Percentiles rank a stretch among this genome's conserved stretches.
These are phyloP conservation scores for Ooceraea biroi DNA, from an alignment of 1,140 invertebrate species.

Conservation along the genomic window DNA sequence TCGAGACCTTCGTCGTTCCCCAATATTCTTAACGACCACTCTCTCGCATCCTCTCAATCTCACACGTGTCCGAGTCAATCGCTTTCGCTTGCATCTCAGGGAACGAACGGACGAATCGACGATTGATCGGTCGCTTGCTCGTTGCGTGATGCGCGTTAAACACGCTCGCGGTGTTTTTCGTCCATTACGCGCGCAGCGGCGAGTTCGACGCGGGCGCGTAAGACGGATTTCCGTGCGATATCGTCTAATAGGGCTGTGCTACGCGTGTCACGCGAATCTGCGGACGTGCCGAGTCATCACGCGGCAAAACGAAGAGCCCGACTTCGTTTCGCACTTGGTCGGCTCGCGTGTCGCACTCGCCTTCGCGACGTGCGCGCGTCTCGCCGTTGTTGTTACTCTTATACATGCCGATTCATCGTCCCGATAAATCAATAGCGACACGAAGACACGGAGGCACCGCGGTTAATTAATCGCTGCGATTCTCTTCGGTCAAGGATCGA, in stretches of 20 bases:
- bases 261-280: slow-evolving; percentile 29
- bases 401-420: background rate
- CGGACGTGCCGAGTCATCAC: slow-evolving; percentile 3
- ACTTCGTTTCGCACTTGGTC: background rate
- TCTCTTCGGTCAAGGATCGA: no score
- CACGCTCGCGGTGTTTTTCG: slow-evolving; percentile 5
- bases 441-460: no score
- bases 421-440: no score
- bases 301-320: background rate
- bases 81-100: background rate
- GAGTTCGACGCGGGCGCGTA: slow-evolving; percentile 38
- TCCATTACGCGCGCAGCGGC: slow-evolving; percentile 23
- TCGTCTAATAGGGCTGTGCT: slow-evolving; percentile 6
- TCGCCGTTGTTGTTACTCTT: background rate
- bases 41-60: background rate
- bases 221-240: slow-evolving; percentile 46
- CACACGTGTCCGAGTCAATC: background rate
- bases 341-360: background rate
- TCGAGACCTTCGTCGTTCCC: background rate
- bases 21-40: background rate
- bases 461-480: no score
- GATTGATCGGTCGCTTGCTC: slow-evolving; percentile 37
- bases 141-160: slow-evolving; percentile 17
- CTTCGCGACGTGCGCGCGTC: background rate
- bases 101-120: background rate